These are phyloP conservation scores for Cabera pusaria DNA, from an alignment of 2,888 invertebrate genomes.

Conservation along the genomic window DNA sequence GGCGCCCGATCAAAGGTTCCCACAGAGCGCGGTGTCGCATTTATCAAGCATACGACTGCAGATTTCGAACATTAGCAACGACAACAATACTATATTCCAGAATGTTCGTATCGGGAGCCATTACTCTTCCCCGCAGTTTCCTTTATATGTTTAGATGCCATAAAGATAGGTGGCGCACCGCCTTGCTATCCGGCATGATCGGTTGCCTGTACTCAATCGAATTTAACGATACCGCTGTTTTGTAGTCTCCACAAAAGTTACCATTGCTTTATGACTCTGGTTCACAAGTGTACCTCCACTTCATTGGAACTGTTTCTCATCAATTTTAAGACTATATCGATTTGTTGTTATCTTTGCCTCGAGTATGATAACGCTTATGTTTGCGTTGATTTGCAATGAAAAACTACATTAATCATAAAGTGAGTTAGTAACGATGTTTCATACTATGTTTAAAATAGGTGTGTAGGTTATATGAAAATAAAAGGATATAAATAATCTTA, in stretches of 20 bases:
- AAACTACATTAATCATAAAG: too few species aligned
- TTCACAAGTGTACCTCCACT: conserved; percentile 13
- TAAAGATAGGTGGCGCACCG: conserved; percentile 67
- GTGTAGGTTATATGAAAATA: too few species aligned
- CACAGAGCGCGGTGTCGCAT: conserved; percentile 51
- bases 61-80: conserved; percentile 57
- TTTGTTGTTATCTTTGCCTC: too few species aligned
- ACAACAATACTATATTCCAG: conserved; percentile 65
- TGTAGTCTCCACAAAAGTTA: conserved; percentile 38
- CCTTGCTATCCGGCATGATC: conserved; percentile 62
- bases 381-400: too few species aligned
- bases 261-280: conserved; percentile 26
- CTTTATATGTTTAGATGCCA: conserved; percentile 74
- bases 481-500: too few species aligned
- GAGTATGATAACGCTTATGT: too few species aligned
- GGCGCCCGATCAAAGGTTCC: conserved; percentile 50
- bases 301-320: conserved; percentile 12
- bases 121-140: conserved; percentile 70
- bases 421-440: too few species aligned
- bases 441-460: too few species aligned
- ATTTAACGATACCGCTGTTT: conserved; percentile 51
- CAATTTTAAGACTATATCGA: conserved; percentile 4
- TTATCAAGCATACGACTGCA: conserved; percentile 58
- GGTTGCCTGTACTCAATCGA: conserved; percentile 60
- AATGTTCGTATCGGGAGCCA: conserved; percentile 71